Evolutionary conservation across 2,113 vertebrate species (phyloP).

Genomic region (Synodontis membranacea): DNA sequence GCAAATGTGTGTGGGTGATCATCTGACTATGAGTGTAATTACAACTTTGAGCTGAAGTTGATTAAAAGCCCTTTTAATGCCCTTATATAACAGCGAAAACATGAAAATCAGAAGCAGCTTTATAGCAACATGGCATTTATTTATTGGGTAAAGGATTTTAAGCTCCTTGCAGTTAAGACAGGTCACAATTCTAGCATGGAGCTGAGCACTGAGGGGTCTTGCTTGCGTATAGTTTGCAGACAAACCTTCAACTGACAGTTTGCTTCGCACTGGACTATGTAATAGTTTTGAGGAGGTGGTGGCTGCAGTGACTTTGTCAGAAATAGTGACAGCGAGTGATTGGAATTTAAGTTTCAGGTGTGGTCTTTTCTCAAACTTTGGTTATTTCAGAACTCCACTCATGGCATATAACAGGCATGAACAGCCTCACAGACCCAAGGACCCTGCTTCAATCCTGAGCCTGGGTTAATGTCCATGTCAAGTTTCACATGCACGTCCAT

Average conservation of each 20-base stretch:
- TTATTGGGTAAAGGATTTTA: neutral
- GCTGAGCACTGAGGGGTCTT: neutral
- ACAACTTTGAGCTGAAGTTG: neutral
- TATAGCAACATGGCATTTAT: neutral
- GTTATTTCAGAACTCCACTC: neutral
- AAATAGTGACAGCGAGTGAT: neutral
- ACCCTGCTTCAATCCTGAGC: neutral
- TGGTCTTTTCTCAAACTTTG: neutral
- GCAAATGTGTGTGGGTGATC: constrained; percentile 3
- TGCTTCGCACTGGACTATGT: neutral
- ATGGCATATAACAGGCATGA: neutral
- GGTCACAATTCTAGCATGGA: neutral
- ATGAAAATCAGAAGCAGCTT: neutral
- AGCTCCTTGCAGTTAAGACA: neutral
- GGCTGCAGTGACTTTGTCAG: neutral
- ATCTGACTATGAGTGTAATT: constrained; percentile 19
- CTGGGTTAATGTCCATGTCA: neutral
- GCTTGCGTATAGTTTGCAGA: neutral
- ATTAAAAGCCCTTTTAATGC: constrained; percentile 18
- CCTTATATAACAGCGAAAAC: neutral
- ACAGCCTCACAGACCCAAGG: neutral
- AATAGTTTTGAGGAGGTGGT: neutral
- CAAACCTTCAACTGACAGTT: neutral
- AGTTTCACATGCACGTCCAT: neutral
- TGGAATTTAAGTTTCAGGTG: neutral